Base-by-base conservation (phyloP, 1,140 invertebrate genomes). In the Orius insidiosus region DNA sequence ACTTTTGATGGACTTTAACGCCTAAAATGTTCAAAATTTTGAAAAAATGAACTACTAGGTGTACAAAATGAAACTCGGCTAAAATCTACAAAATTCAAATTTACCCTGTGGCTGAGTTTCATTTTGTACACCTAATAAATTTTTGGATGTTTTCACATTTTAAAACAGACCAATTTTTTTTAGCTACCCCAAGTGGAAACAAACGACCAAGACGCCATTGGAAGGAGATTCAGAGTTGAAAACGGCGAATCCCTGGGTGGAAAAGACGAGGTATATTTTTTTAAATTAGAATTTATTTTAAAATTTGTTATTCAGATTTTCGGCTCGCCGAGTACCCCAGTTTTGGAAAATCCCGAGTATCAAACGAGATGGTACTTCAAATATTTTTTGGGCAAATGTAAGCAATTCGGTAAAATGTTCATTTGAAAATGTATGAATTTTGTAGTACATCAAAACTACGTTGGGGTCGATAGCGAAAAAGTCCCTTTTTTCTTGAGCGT, bases 301-400 rank as follows among this genome's bases (percentile, higher is more conserved):
- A 24, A 24, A 7, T 43, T 16, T 32, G 5, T 52, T 54, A 68
- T 65, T 41, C 66, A 83, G 79, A 72, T 80, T 59, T 82, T 80
- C 54, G 78, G 78, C 9, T 79, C 79, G 10, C 79, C 81, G n/a
- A 84, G 78, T 57, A 85, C 83, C 10, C 82, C 85, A 5, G 80
- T 88, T 50, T 62, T 89, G 46, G 85, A 89, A 60, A 89, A 88
- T 63, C 85, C 84, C 0, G 85, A 89, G 63, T 85, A 85, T 59
- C 84, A 89, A 63, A 88, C 84, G 32, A 66, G 84, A 60, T 89
- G 85, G 85, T 89, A 89, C 67, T 89, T 88, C 65, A 88, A 88
- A 63, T 89, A 85, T 62, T 89, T 88, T 58, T 71, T 89, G 24
- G 85, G 85, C 50, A 85, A 85, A 76, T 63, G 82, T 87, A 70